Evolutionary conservation across 2,113 vertebrate species (phyloP).

Genomic region (Peucedramus taeniatus): DNA sequence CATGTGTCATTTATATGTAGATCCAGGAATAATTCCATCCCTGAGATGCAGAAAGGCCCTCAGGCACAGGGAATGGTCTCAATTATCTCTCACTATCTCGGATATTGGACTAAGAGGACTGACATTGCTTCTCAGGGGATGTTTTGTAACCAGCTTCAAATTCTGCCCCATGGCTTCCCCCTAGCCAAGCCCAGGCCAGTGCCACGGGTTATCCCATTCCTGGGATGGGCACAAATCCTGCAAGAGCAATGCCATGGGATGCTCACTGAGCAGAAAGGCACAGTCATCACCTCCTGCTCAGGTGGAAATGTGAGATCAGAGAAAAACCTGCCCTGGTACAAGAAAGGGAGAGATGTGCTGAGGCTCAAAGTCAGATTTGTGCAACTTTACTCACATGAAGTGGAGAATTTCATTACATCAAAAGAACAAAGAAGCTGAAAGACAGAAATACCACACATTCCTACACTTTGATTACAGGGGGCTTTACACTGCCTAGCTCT

Average conservation of each 20-base stretch:
- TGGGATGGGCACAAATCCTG: neutral
- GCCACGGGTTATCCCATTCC: neutral
- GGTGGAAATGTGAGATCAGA: neutral
- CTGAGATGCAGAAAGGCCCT: neutral
- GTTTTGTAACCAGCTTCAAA: neutral
- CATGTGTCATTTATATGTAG: neutral
- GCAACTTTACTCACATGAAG: neutral
- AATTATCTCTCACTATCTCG: conserved; percentile 25
- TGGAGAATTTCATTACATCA: neutral
- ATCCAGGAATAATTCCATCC: neutral
- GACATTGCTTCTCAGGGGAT: neutral
- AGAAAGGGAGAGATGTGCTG: fast-evolving
- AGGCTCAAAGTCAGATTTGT: neutral
- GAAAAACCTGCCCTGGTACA: neutral
- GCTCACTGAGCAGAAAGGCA: neutral
- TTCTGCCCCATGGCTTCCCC: neutral
- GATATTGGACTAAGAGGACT: conserved; percentile 1
- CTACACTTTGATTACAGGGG: neutral
- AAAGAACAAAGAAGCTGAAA: neutral
- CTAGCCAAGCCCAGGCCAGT: neutral
- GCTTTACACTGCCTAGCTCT: neutral
- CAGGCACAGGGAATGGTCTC: neutral
- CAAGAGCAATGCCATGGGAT: neutral
- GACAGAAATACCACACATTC: neutral
- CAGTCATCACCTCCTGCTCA: neutral